Conservation (phyloP, 2,113 vertebrate species). For the Amphilophus citrinellus region DNA sequence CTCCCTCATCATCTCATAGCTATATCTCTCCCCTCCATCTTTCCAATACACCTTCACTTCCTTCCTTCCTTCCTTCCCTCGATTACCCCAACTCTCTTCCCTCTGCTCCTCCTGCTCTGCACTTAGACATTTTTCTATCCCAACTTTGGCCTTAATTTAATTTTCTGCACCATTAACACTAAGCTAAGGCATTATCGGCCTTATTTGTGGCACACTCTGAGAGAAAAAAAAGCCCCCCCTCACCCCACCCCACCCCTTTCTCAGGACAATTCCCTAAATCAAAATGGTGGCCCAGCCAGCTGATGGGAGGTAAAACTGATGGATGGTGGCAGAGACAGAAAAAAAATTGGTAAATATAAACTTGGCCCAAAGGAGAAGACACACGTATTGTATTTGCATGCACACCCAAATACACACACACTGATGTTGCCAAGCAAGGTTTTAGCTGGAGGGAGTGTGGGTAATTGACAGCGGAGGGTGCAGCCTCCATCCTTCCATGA, state of each 20-base stretch:
- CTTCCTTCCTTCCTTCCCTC: not conserved
- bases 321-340: constrained; percentile 38
- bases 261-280: constrained; percentile 46
- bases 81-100: not conserved
- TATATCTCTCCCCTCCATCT: not conserved
- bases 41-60: not conserved
- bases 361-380: constrained; percentile 13
- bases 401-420: not conserved
- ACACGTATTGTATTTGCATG: not conserved
- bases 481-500: not conserved
- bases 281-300: constrained; percentile 36
- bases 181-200: constrained; percentile 42
- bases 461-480: not conserved
- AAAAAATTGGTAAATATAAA: constrained; percentile 34
- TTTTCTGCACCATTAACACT: constrained; percentile 74
- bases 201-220: constrained; percentile 58
- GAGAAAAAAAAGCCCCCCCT: not conserved
- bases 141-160: constrained; percentile 65
- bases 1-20: not conserved
- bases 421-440: not conserved
- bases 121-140: constrained; percentile 41
- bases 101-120: not conserved
- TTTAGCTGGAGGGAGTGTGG: constrained; percentile 1
- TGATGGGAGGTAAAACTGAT: constrained; percentile 34
- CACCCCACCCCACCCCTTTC: not conserved